Conservation (phyloP, 2,888 invertebrate genomes). For the Heliconius erato region DNA sequence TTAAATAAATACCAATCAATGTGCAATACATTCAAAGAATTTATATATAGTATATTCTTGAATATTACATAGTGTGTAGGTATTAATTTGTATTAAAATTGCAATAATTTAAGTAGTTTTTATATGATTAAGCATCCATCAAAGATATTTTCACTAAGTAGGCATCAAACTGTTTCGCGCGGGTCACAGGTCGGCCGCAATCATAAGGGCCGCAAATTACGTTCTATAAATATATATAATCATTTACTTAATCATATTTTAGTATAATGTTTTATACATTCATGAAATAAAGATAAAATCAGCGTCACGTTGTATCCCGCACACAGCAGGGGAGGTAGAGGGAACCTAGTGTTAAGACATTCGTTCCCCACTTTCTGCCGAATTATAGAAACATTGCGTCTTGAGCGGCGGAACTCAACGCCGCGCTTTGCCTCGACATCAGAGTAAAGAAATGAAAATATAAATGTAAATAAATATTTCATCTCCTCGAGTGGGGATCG, state of each 20-base stretch:
- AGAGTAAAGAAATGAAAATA: no score
- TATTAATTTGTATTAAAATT: conserved; percentile 5
- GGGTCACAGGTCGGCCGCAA: conserved; percentile 64
- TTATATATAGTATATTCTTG: not conserved
- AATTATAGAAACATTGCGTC: no score
- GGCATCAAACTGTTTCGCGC: conserved; percentile 18
- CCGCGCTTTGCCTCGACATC: no score
- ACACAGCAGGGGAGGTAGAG: no score
- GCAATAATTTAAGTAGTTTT: conserved; percentile 2
- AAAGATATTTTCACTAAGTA: conserved; percentile 27
- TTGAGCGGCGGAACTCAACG: no score
- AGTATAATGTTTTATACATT: conserved; percentile 5
- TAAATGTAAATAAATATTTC: no score
- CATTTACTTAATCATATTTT: conserved; percentile 7
- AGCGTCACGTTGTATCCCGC: no score
- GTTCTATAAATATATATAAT: conserved; percentile 1
- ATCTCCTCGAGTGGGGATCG: no score
- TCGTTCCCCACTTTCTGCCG: no score
- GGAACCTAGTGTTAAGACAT: no score
- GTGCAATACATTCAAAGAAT: not conserved
- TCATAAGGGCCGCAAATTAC: conserved; percentile 22
- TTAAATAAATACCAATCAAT: not conserved
- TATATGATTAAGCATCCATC: not conserved
- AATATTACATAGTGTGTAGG: not conserved
- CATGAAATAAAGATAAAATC: no score